Evolutionary conservation across 2,113 vertebrate species (phyloP).

Genomic region (Bostrychus sinensis): DNA sequence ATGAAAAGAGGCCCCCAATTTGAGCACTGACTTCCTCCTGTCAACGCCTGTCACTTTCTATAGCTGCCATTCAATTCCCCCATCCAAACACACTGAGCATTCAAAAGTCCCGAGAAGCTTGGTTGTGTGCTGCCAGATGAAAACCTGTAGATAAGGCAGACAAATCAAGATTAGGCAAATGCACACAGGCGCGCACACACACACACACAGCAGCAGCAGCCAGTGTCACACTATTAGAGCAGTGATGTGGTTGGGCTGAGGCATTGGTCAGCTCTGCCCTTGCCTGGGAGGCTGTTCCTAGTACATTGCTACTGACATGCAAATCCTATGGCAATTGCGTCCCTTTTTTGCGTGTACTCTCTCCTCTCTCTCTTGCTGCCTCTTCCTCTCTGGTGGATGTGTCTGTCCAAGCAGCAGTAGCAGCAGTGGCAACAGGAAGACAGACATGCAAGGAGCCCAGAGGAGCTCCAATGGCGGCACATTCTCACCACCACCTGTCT

Average conservation of each 20-base stretch:
- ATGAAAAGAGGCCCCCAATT: conserved; percentile 15
- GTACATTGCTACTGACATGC: conserved; percentile 72
- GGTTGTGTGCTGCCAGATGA: conserved; percentile 43
- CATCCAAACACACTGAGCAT: conserved; percentile 19
- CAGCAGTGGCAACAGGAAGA: conserved; percentile 38
- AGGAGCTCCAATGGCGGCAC: conserved; percentile 65
- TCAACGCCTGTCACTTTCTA: conserved; percentile 52
- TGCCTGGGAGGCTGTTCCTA: conserved; percentile 69
- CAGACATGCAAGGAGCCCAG: conserved; percentile 69
- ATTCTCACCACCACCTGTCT: conserved; percentile 59
- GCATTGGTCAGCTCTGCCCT: conserved; percentile 50
- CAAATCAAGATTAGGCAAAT: conserved; percentile 32
- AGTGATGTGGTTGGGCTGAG: conserved; percentile 33
- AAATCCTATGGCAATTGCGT: conserved; percentile 71
- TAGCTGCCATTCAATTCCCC: conserved; percentile 35
- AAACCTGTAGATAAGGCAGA: conserved; percentile 50
- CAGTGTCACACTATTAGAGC: conserved; percentile 50
- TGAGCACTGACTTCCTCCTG: conserved; percentile 34
- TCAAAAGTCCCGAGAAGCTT: conserved; percentile 26
- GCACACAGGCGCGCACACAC: conserved; percentile 25
- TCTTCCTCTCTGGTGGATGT: conserved; percentile 49
- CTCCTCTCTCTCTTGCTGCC: conserved; percentile 29
- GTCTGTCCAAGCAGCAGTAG: conserved; percentile 43
- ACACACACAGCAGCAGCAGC: conserved; percentile 36
- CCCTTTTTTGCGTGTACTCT: conserved; percentile 40